Evolutionary conservation across 2,797 vertebrate species (phyloP), one percentile per base, ranked within the genome.

Genomic region (Catharus ustulatus): DNA sequence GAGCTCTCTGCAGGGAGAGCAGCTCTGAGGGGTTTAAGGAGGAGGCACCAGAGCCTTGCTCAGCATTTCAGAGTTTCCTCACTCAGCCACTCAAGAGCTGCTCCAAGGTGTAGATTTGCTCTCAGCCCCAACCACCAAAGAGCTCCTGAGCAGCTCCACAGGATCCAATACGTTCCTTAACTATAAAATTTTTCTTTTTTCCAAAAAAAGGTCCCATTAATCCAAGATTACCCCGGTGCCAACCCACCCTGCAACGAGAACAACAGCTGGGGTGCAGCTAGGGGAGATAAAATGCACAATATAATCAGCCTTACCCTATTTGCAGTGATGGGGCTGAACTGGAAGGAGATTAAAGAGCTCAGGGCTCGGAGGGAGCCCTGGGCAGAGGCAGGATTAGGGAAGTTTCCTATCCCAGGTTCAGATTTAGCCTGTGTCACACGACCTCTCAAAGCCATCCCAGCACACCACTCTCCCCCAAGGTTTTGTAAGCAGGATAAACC

Each of bases 261-360:
- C 4, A 77, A 82, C 95, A 94, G 91, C 76, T 89, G 89, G 84
- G 32, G 79, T 18, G 8, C 27, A 52, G 93, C 79, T 74, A 20
- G 20, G 8, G 52, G 54, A 96, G 91, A 77, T 42, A 61, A 95
- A 95, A 92, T 86, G 94, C 82, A 92, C 94, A 93, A 84, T 72
- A 84, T 85, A 95, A 95, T 94, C 93, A 96, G 95, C 93, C 94
- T 89, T 74, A 87, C 89, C 94, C 91, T 84, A 51, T 77, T 83
- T 94, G 51, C 91, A 64, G 89, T 15, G 89, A 91, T 80, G 82
- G 87, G 73, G 9, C 95, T 52, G 38, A 83, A 84, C 54, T 7
- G 69, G 68, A 94, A 94, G 90, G 40, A 92, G 91, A 91, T 94
- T 93, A 95, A 61, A 80, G 93, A 46, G 89, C 84, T 89, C 71